Base-by-base conservation (phyloP, 1,140 invertebrate species). In the Amphibalanus amphitrite region DNA sequence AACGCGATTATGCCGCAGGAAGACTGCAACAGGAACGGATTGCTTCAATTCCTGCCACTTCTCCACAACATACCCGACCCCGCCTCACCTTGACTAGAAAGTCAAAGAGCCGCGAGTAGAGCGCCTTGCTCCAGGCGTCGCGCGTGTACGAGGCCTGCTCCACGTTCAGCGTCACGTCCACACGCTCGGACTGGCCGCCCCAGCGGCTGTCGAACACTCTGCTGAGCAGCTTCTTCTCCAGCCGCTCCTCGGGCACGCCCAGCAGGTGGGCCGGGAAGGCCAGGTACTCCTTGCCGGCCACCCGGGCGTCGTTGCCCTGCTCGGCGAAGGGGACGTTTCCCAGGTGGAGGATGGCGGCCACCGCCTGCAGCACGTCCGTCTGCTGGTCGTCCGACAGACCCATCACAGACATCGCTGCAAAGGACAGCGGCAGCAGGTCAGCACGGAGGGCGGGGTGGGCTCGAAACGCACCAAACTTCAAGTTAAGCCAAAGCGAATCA, bases 151-250 rank as follows among this genome's bases (percentile, higher is more conserved):
- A 80, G 17, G 88, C 87, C 79, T 90, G 88, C 73, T 88, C 85
- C 3, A 86, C 81, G 73, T 86, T 87, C 3, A 87, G 78, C 0
- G 84, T 87, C 26, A 88, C 85, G 74, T 89, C 86, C 28, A 90
- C 86, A 67, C 82, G 84, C 76, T 90, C 89, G 3, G 84, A 84
- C 71, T 87, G 83, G 70, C 81, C 83, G 70, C 88, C 88, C 88
- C 89, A 89, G 82, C 89, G 89, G 70, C 86, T 88, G 75, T 90
- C 87, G 80, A 90, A 87, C 74, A 85, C 81, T 1, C 87, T 81
- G 69, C 86, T 86, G 15, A 83, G 85, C 67, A 90, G 77, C 77
- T 89, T 89, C 69, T 82, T 81, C 64, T 83, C 82, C 69, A 90
- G 79, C 30, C 82, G 78, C 20, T 85, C 83, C 8, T 80, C 73